phyloP scores from a whole-genome alignment of 1,140 invertebrate species.

The Aricia agestis region DNA sequence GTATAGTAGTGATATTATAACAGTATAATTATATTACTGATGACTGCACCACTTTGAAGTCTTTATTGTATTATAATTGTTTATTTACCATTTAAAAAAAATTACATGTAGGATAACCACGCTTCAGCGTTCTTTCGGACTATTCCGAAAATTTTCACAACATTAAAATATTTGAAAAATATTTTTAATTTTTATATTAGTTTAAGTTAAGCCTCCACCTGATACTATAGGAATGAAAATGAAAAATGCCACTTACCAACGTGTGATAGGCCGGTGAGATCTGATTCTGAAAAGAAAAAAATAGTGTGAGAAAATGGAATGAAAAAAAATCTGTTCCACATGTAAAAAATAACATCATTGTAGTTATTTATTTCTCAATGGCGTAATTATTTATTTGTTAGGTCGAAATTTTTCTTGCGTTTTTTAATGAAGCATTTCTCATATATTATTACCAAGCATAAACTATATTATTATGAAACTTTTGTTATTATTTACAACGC shows the following conservation, averaged over 20 bases:
- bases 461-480: too few species aligned
- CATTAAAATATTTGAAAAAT: too few species aligned
- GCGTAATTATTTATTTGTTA: background rate
- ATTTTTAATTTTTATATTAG: constrained; percentile 8
- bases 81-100: too few species aligned
- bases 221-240: constrained; percentile 24
- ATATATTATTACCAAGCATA: too few species aligned
- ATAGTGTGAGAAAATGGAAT: constrained; percentile 46
- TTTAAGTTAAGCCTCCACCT: constrained; percentile 17
- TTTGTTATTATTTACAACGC: background rate
- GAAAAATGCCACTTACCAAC: constrained; percentile 75
- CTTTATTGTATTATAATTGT: too few species aligned
- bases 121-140: background rate
- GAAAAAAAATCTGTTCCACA: constrained; percentile 25
- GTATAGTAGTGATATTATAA: too few species aligned
- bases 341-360: background rate
- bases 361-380: background rate
- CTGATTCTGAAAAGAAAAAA: constrained; percentile 78
- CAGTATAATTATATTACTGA: too few species aligned
- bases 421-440: too few species aligned
- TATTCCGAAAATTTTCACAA: background rate
- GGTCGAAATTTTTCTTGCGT: too few species aligned
- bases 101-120: too few species aligned
- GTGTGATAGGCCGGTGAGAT: constrained; percentile 78
- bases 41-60: too few species aligned